These are phyloP conservation scores for Tricholaema leucomelas DNA, from an alignment of 2,113 vertebrate species.

Conservation along the genomic window DNA sequence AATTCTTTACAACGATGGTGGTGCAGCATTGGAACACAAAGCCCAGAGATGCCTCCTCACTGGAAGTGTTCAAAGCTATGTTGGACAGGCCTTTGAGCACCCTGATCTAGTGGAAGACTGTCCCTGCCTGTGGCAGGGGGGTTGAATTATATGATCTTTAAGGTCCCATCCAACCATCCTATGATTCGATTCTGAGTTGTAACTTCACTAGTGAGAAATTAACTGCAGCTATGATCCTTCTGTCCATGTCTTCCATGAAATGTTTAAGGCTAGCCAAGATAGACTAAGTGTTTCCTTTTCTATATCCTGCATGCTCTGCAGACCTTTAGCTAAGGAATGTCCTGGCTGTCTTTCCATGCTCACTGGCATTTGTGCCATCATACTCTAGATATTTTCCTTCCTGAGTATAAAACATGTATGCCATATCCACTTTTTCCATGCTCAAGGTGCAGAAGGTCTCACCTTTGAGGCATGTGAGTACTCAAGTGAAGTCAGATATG, in stretches of 20 bases:
- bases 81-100: too few relatives aligned
- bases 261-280: background rate
- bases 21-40: too few relatives aligned
- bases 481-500: background rate
- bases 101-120: too few relatives aligned
- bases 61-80: too few relatives aligned
- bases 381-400: background rate
- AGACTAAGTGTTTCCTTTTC: background rate
- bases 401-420: background rate
- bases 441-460: background rate
- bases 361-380: background rate
- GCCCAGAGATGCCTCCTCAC: too few relatives aligned
- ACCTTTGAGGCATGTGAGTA: background rate
- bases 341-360: background rate
- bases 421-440: background rate
- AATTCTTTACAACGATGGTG: too few relatives aligned
- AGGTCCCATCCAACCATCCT: background rate
- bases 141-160: too few relatives aligned
- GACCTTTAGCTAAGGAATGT: background rate
- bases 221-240: background rate
- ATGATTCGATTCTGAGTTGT: background rate
- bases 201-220: background rate
- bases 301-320: fast-evolving
- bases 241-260: background rate
- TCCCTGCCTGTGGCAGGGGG: too few relatives aligned